Percentiles rank a stretch among this genome's conserved stretches.
These are phyloP conservation scores for Apistogramma diplotaenia DNA, from an alignment of 2,113 vertebrate genomes.

Conservation along the genomic window DNA sequence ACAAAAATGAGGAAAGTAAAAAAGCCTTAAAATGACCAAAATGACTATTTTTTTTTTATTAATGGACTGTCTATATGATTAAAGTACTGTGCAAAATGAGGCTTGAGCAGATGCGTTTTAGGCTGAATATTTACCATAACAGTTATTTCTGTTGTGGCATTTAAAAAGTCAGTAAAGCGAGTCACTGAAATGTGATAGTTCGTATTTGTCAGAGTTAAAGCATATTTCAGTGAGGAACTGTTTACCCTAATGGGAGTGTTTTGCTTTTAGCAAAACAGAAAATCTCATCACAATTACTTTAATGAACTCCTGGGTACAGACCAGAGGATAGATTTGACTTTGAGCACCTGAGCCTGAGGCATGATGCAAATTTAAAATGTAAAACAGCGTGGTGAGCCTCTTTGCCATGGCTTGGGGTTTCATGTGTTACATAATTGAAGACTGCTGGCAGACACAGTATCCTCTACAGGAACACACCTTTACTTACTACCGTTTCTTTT, in stretches of 20 bases:
- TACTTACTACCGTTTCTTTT: background rate
- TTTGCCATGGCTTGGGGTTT: background rate
- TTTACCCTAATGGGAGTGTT: background rate
- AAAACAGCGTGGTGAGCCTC: background rate
- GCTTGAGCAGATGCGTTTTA: background rate
- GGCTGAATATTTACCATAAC: background rate
- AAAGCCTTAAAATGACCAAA: no score
- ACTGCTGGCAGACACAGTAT: slow-evolving; percentile 5
- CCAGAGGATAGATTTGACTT: background rate
- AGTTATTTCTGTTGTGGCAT: background rate
- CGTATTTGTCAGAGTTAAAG: background rate
- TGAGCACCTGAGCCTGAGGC: background rate
- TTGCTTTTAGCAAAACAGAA: background rate
- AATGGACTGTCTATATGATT: background rate
- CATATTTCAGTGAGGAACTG: background rate
- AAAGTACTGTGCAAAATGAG: background rate
- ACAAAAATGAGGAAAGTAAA: background rate
- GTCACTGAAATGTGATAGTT: background rate
- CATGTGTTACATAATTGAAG: slow-evolving; percentile 24
- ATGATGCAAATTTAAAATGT: background rate
- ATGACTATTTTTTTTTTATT: no score
- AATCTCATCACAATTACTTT: background rate
- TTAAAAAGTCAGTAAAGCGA: background rate
- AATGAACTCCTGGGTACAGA: background rate
- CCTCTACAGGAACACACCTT: background rate